These are phyloP conservation scores for Drosophila emarginata DNA, from an alignment of 2,888 invertebrate species.

Conservation along the genomic window DNA sequence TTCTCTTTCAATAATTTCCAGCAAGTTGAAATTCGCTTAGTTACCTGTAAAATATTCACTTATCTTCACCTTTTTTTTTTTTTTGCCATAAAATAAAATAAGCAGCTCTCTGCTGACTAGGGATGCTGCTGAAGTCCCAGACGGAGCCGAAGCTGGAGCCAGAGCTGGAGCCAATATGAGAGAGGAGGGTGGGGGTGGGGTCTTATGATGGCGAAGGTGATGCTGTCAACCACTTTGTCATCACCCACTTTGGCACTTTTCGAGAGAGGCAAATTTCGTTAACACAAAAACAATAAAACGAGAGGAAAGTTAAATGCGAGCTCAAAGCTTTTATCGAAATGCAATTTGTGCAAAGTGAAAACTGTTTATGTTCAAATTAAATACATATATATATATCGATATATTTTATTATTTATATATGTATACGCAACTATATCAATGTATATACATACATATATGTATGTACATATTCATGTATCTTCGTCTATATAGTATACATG, in stretches of 20 bases:
- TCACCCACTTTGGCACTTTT: conserved; percentile 35
- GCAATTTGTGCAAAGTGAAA: conserved; percentile 61
- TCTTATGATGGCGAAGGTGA: neutral
- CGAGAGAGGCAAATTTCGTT: conserved; percentile 36
- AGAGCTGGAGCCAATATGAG: conserved; percentile 8
- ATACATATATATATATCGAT: neutral
- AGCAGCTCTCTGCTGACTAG: neutral
- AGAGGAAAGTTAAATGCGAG: conserved; percentile 40
- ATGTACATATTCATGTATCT: neutral
- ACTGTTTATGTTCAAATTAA: conserved; percentile 45
- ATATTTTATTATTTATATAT: neutral
- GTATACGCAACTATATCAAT: conserved; percentile 10
- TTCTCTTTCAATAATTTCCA: neutral
- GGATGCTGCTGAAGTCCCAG: neutral
- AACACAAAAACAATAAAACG: conserved; percentile 38
- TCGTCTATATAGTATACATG: neutral
- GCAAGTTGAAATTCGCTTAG: conserved; percentile 4
- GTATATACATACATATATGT: neutral
- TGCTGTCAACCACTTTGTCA: conserved; percentile 4
- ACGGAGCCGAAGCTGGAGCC: neutral
- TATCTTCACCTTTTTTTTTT: conserved; percentile 6
- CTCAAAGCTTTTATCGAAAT: conserved; percentile 61
- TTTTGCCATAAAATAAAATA: neutral
- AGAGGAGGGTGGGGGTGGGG: neutral
- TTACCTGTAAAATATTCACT: conserved; percentile 9